Base-by-base conservation (phyloP, 1,140 invertebrate species). In the Cepaea nemoralis region DNA sequence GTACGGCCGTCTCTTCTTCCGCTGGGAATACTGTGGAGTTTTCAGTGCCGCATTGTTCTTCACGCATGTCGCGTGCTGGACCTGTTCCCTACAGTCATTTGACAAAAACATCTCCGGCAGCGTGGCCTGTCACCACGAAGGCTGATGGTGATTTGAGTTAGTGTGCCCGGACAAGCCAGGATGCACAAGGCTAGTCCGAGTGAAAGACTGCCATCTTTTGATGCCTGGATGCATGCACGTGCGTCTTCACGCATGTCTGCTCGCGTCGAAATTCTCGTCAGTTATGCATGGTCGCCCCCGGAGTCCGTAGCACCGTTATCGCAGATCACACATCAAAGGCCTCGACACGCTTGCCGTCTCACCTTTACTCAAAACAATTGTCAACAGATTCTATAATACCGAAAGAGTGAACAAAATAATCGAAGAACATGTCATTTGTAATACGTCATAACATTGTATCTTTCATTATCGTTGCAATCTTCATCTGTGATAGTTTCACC, bases 211-310 rank as follows among this genome's bases (percentile, higher is more conserved):
- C 69, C 69, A n/a, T 14, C 69, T 42, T 42, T 42, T 8, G 35
- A 70, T 42, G 69, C 71, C 71, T 45, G 24, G 42, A 22, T 74
- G 3, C 24, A 19, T 45, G 71, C 71, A 74, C 71, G 71, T 74
- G 71, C n/a, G 1, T 33, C 71, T 74, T 74, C 71, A 74, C 71
- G 71, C 71, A 33, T 50, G 71, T 74, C 71, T 74, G 39, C 40
- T 45, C 71, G 24, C 39, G 50, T 74, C 19, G 40, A 42, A 45
- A 12, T 45, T 16, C 71, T 24, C 24, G 42, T 33, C 71, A 74
- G 22, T 48, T 42, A 74, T 24, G 6, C 71, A 35, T 74, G 71
- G n/a, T 2, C 40, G 42, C 71, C 35, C 66, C 69, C 24, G 71
- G 16, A 27, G 71, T n/a, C 35, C 12, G 19, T 19, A 45, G n/a